Base-by-base conservation (phyloP, 2,113 vertebrate species). In the Apteryx mantelli region DNA sequence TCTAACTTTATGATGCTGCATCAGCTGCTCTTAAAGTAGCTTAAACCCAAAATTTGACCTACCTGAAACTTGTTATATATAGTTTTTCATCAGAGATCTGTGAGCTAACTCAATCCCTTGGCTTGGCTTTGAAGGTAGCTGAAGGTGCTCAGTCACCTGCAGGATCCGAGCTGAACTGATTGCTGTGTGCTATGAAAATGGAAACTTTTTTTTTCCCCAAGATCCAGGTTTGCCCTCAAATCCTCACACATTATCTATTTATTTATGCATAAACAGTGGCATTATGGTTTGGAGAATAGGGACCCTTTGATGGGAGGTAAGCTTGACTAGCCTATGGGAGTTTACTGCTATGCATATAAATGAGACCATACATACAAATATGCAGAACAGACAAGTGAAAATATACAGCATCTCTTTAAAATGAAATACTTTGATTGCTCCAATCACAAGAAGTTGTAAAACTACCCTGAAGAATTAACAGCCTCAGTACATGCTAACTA, bases 401-500 rank as follows among this genome's bases (percentile, higher is more conserved):
- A 98, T 88, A 96, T 94, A 96, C 89, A 96, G 81, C 85, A 40
- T 86, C 96, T 97, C 97, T 97, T 97, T 98, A 96, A 97, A 97
- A 96, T 92, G 90, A 98, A 98, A 98, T 71, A 65, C 96, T 98
- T 97, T 97, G 96, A 97, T 98, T 98, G 96, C 64, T 55, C 97
- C 97, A 97, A 97, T 97, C 97, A 97, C 95, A 88, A 94, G 95
- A 97, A 97, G 97, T 96, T 98, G 98, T 98, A 98, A 98, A 98
- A 98, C 97, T 93, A 97, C 95, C 96, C 93, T 18, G 92, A 97
- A 98, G 98, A 98, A 98, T 98, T 98, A 98, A 97, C 97, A 98
- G 97, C 97, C 95, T 97, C 96, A 74, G 58, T 97, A 97, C 97
- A 97, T 93, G 95, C 97, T 98, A 98, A 98, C 98, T 98, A 97